Evolutionary conservation across 2,113 vertebrate species (phyloP), one percentile per base, ranked within the genome.

Genomic region (Ammodramus savannarum): DNA sequence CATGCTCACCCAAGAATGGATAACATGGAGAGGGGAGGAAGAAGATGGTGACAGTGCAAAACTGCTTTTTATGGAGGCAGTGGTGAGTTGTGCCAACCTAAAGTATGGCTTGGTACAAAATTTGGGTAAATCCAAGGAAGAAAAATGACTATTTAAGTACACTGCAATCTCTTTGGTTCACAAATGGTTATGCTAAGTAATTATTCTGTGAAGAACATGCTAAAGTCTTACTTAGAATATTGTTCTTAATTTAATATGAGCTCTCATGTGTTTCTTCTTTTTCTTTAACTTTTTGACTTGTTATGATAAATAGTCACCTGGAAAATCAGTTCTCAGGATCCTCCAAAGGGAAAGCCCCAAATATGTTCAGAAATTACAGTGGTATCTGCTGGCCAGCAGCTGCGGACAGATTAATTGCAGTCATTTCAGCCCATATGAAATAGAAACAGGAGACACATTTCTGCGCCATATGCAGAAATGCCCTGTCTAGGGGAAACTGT

Each of bases 1-100:
- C 44, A 6, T 8, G 3, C 36, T 85, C 0, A 0, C 27, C 31
- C 14, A 21, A 63, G 66, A 58, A 43, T 26, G 43, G 55, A 11
- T 67, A 78, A 62, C 9, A 3, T 10, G 13, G 55, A 77, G 5
- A 3, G 55, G 32, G 22, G 51, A 44, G 38, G 16, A 65, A 88
- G 58, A 52, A 49, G 44, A 54, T 5, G 8, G 41, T 48, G 44
- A 36, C 16, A 34, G 38, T 5, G 54, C 46, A 67, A 66, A 89
- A 36, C 4, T 67, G 17, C 26, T 89, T 88, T 67, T 89, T 52
- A 11, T 77, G 20, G 62, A 62, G 51, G 17, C 74, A 38, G 32
- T 36, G 44, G 39, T 51, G 27, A 61, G 26, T 77, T 62, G 18
- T 78, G 51, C 65, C 22, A 71, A 7, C 17, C 54, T 79, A 5